Evolutionary conservation across 1,140 invertebrate genomes (phyloP), one percentile per base, ranked within the genome.

Genomic region (Drosophila dunni): DNA sequence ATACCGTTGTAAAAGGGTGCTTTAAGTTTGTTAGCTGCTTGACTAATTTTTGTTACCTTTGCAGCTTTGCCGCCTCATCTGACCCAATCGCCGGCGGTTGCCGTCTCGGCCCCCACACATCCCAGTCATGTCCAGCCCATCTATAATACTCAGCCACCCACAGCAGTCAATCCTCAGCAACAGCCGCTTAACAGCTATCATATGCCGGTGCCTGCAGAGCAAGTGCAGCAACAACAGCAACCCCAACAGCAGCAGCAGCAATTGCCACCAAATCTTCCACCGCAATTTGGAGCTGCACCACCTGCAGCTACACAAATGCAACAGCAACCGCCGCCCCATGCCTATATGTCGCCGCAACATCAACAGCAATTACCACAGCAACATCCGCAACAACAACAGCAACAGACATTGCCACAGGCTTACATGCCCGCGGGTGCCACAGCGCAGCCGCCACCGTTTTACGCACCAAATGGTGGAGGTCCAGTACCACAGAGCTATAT

Each of bases 261-360:
- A 9, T 62, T 69, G 62, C 62, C 63, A 13, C 72, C 82, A 7
- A 45, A 40, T n/a, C 54, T 64, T 64, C 74, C 78, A 57, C 71
- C 63, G 10, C 78, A 80, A 63, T 90, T 81, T 62, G 62, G 65
- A 44, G 57, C 60, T 40, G 65, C 34, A 50, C 78, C 81, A 50
- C 79, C 82, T 46, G 44, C 71, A 78, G 62, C 75, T 20, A 73
- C 79, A 65, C 82, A 79, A 72, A 78, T 85, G 10, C 73, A 70
- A 50, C 84, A 61, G 20, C 72, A 66, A 20, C 63, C 67, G 13
- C 75, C 50, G 10, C 80, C 76, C 20, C 90, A 88, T 54, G 69
- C 53, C 11, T 89, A 79, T 24, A 78, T 81, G 71, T 82, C 79
- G 40, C 83, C 84, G 15, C 84, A 91, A 57, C 82, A 84, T 54